These are phyloP conservation scores for Zaprionus lineosus DNA, from an alignment of 2,888 invertebrate species.

Conservation along the genomic window DNA sequence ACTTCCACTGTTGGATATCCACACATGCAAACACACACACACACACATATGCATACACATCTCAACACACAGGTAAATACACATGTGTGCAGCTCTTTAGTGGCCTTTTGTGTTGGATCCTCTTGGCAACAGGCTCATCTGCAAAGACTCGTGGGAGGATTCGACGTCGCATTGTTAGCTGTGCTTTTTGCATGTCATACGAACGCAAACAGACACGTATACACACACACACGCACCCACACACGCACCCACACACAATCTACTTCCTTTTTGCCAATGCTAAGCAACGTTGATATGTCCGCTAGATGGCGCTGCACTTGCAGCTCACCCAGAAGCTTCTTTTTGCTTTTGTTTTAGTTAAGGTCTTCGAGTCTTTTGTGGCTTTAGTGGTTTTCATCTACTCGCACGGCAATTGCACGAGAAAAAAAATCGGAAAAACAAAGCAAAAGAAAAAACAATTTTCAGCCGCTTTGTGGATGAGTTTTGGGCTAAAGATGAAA, in stretches of 20 bases:
- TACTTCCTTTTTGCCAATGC: conserved; percentile 26
- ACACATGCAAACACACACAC: conserved; percentile 19
- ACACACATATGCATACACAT: conserved; percentile 5
- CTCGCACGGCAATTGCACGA: conserved; percentile 25
- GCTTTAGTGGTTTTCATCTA: conserved; percentile 26
- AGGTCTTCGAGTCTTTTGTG: conserved; percentile 64
- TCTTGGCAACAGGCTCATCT: conserved; percentile 4
- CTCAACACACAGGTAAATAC: conserved; percentile 30
- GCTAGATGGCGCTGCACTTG: conserved; percentile 35
- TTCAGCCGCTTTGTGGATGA: conserved; percentile 34
- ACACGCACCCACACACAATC: conserved; percentile 2
- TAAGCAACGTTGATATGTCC: conserved; percentile 35
- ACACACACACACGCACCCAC: neutral
- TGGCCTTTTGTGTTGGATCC: conserved; percentile 53
- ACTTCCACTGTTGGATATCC: conserved; percentile 66
- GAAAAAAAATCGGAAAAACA: conserved; percentile 15
- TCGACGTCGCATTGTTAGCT: conserved; percentile 30
- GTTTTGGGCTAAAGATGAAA: conserved; percentile 7
- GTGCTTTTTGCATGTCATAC: conserved; percentile 59
- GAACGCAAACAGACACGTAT: neutral
- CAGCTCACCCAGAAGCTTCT: conserved; percentile 16
- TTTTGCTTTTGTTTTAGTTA: conserved; percentile 59
- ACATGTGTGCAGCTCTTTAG: conserved; percentile 48
- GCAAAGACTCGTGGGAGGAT: conserved; percentile 5
- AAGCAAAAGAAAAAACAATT: conserved; percentile 1